phyloP scores from a whole-genome alignment of 2,113 vertebrate species.

The Andinoacara biseriatus region DNA sequence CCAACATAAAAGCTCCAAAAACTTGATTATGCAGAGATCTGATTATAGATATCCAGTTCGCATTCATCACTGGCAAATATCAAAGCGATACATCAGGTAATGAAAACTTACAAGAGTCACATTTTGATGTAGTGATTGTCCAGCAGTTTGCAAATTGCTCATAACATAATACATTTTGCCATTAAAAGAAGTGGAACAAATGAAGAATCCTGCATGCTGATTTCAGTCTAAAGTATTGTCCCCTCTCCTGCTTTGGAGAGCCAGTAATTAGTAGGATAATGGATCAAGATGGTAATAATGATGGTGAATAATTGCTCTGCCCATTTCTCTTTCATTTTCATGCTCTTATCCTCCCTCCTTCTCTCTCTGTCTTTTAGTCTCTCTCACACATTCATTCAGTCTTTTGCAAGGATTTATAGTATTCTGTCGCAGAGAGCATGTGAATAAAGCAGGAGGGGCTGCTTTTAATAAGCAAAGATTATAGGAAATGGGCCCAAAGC shows the following conservation, averaged over 20 bases:
- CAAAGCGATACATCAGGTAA: conserved; percentile 59
- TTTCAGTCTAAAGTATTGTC: conserved; percentile 18
- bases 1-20: conserved; percentile 24
- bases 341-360: conserved; percentile 10
- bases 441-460: conserved; percentile 72
- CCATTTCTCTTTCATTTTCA: conserved; percentile 31
- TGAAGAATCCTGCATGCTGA: conserved; percentile 4
- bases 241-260: conserved; percentile 22
- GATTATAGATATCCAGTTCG: conserved; percentile 26
- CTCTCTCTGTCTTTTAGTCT: conserved; percentile 16
- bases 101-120: conserved; percentile 33
- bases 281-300: conserved; percentile 61
- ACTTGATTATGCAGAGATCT: conserved; percentile 32
- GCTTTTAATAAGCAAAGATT: conserved; percentile 79
- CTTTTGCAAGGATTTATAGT: conserved; percentile 69
- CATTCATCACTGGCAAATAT: conserved; percentile 66
- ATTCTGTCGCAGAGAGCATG: conserved; percentile 63
- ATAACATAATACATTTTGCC: conserved; percentile 7
- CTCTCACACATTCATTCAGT: conserved; percentile 51
- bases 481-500: conserved; percentile 77
- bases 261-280: conserved; percentile 57
- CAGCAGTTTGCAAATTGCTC: conserved; percentile 25
- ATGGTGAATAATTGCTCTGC: conserved; percentile 49
- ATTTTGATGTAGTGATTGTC: conserved; percentile 37
- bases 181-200: conserved; percentile 24